Evolutionary conservation across 2,797 vertebrate species (phyloP), one percentile per base, ranked within the genome.

Genomic region (Florisuga fusca): DNA sequence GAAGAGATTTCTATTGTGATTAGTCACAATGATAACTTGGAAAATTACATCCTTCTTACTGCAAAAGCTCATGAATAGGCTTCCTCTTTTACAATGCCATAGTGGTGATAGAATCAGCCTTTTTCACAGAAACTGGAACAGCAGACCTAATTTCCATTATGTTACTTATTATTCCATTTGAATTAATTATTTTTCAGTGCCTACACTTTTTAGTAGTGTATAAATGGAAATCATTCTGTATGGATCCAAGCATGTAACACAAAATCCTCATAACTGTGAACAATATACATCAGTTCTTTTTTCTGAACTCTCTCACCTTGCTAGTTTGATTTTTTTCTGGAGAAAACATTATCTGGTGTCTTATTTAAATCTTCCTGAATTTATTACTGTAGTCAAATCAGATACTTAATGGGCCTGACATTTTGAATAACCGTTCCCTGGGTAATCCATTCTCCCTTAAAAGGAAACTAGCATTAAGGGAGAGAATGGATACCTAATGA

Each of bases 381-480:
- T 81, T 78, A 78, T 92, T 93, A 90, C 33, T 45, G 46, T 81
- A 85, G 84, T 89, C 81, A 86, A 80, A 87, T 51, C 19, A 57
- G 82, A 58, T 81, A 85, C 74, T 89, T 95, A 94, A 92, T 78
- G 48, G 23, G 33, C n/a, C 67, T 95, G 94, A 88, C 63, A 92
- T 91, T 95, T 84, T 95, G 69, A 94, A 62, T 84, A 92, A 93
- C 31, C 74, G 43, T 61, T 91, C 66, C 43, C 45, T 69, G 34
- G 41, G 55, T 88, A 86, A 74, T 93, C 55, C 33, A 46, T 58
- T 90, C 55, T 87, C 36, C 78, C 55, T 84, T 77, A 69, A 79
- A 91, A 85, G 57, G 41, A 92, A 93, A 74, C 17, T 33, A 76
- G 23, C 48, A 64, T 62, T 94, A 72, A 93, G 19, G 8, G 63